These are phyloP conservation scores for Anhinga rufa DNA, from an alignment of 2,113 vertebrate genomes.

Conservation along the genomic window DNA sequence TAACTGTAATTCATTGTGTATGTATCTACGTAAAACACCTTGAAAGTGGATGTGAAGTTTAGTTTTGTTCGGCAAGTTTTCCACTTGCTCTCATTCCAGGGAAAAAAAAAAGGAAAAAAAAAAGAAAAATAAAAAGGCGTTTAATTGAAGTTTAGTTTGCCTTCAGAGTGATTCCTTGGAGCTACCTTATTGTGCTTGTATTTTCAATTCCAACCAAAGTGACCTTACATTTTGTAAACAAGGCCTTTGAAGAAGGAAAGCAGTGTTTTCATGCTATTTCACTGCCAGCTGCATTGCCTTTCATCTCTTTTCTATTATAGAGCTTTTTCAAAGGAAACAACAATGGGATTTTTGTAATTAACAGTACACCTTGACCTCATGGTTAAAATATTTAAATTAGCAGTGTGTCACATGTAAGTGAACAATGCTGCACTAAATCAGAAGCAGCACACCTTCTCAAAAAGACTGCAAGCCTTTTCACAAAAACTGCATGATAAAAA, in stretches of 20 bases:
- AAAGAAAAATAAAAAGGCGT: neutral
- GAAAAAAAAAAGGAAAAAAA: neutral
- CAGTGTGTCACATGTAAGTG: neutral
- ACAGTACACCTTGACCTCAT: slow-evolving; percentile 1
- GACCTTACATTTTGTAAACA: slow-evolving; percentile 48
- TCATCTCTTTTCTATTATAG: slow-evolving; percentile 2
- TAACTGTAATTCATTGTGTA: neutral
- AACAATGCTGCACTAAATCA: neutral
- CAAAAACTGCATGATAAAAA: neutral
- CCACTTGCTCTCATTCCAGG: neutral
- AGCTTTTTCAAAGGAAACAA: slow-evolving; percentile 11
- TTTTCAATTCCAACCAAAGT: slow-evolving; percentile 18
- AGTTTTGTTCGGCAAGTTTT: neutral
- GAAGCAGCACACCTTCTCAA: neutral
- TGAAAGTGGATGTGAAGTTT: neutral
- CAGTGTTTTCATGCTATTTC: neutral
- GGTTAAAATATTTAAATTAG: slow-evolving; percentile 34
- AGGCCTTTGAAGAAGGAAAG: slow-evolving; percentile 10
- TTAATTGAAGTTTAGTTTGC: neutral
- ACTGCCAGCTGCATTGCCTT: neutral
- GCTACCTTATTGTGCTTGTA: neutral
- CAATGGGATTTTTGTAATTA: slow-evolving; percentile 27
- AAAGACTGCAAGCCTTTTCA: neutral
- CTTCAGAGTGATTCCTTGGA: slow-evolving; percentile 1
- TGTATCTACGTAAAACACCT: neutral